Evolutionary conservation across 2,113 vertebrate genomes (phyloP).

Genomic region (Ammodytes marinus): DNA sequence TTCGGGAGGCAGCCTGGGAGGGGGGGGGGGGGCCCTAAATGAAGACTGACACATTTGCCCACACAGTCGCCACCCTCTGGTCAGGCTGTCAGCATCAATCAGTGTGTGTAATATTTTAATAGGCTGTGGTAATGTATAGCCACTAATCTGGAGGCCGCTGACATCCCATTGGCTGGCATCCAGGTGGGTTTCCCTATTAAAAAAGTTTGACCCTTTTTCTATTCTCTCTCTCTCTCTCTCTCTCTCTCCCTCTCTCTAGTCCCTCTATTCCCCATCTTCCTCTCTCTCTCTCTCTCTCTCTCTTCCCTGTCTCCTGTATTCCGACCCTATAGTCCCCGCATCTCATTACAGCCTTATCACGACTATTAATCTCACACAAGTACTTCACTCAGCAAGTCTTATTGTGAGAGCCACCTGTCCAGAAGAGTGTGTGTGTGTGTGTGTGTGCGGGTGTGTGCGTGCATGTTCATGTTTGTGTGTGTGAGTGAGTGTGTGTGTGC

Average conservation of each 20-base stretch:
- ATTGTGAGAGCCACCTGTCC: conserved; percentile 80
- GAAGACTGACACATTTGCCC: conserved; percentile 70
- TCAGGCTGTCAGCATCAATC: conserved; percentile 74
- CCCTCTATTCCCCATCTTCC: conserved; percentile 20
- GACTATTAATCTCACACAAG: conserved; percentile 84
- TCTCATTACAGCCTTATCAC: conserved; percentile 76
- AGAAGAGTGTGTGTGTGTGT: conserved; percentile 23
- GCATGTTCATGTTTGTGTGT: too few species aligned
- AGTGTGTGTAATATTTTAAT: conserved; percentile 73
- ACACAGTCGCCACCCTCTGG: conserved; percentile 63
- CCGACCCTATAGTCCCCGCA: conserved; percentile 27
- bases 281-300: conserved; percentile 1
- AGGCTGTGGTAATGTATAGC: conserved; percentile 68
- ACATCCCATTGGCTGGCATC: conserved; percentile 69
- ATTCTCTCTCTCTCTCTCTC: neutral
- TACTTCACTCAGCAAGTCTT: conserved; percentile 81
- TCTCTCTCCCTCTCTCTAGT: conserved; percentile 12
- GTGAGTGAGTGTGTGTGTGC: too few species aligned
- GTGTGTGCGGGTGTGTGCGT: too few species aligned
- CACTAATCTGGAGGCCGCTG: conserved; percentile 79
- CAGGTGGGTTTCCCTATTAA: conserved; percentile 69
- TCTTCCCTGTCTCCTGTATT: conserved; percentile 18
- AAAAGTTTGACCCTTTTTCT: conserved; percentile 18
- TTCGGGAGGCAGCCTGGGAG: conserved; percentile 12
- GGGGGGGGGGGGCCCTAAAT: conserved; percentile 29